Evolutionary conservation across 2,888 invertebrate genomes (phyloP).

Genomic region (Neoscelio sp.): DNA sequence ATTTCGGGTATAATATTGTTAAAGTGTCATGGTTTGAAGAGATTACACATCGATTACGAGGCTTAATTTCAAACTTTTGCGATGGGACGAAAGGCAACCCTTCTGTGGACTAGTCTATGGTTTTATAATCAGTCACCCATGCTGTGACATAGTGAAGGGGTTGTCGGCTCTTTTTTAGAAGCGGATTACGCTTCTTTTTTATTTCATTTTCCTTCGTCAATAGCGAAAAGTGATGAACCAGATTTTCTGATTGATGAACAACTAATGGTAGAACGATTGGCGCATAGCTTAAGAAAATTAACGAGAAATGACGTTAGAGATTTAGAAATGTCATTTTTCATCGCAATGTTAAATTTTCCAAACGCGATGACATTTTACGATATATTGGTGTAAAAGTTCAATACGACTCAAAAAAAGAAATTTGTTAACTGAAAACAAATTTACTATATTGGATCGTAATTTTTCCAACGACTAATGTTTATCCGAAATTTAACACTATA

Average conservation of each 20-base stretch:
- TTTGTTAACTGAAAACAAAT: too few species aligned
- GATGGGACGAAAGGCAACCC: constrained; percentile 60
- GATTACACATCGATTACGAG: constrained; percentile 83
- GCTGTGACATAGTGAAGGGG: constrained; percentile 82
- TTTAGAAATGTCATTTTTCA: too few species aligned
- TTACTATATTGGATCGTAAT: too few species aligned
- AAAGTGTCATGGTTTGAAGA: constrained; percentile 80
- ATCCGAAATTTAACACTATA: too few species aligned
- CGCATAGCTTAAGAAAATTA: too few species aligned
- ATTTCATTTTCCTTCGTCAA: constrained; percentile 64
- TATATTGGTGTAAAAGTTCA: too few species aligned
- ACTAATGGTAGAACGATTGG: not conserved
- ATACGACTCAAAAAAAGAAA: too few species aligned
- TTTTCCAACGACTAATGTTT: too few species aligned
- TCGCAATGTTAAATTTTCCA: too few species aligned
- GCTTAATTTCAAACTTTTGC: constrained; percentile 81
- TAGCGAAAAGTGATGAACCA: constrained; percentile 22
- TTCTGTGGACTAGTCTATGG: constrained; percentile 82
- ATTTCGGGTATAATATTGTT: constrained; percentile 56
- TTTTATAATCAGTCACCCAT: constrained; percentile 83
- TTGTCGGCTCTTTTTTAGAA: constrained; percentile 78
- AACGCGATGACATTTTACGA: too few species aligned
- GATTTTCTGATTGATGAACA: constrained; percentile 45
- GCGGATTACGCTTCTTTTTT: constrained; percentile 79
- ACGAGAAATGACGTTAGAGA: too few species aligned